Conservation (phyloP, 1,140 invertebrate genomes). For the Heliconius melpomene region DNA sequence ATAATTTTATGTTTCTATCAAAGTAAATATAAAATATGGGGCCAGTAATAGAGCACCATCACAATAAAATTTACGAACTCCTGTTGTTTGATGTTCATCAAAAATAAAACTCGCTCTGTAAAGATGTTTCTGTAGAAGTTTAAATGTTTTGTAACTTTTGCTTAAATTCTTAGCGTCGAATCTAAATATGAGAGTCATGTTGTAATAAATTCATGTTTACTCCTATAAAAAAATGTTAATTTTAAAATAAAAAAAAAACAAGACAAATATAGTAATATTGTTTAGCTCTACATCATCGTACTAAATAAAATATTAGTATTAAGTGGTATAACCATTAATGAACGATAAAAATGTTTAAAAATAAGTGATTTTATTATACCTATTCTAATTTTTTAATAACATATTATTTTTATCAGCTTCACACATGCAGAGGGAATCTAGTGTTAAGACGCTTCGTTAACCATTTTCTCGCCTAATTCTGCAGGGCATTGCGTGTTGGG, state of each 20-base stretch:
- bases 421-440: no score
- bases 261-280: no score
- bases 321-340: not conserved
- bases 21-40: constrained; percentile 24
- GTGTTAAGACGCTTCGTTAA: no score
- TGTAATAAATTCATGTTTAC: constrained; percentile 30
- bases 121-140: constrained; percentile 27
- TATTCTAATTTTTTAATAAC: not conserved
- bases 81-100: constrained; percentile 34
- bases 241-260: no score
- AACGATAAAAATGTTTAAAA: not conserved
- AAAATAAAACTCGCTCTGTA: constrained; percentile 39
- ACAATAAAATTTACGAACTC: constrained; percentile 32
- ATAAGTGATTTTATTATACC: not conserved
- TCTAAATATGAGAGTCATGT: constrained; percentile 27
- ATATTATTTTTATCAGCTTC: no score
- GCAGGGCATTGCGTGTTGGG: no score
- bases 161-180: constrained; percentile 32
- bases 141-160: constrained; percentile 30
- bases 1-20: constrained; percentile 8
- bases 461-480: no score
- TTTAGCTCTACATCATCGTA: not conserved
- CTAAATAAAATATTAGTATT: not conserved
- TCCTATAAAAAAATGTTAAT: not conserved
- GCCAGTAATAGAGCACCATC: constrained; percentile 14